Evolutionary conservation across 1,140 invertebrate species (phyloP).

Genomic region (Pissodes strobi): DNA sequence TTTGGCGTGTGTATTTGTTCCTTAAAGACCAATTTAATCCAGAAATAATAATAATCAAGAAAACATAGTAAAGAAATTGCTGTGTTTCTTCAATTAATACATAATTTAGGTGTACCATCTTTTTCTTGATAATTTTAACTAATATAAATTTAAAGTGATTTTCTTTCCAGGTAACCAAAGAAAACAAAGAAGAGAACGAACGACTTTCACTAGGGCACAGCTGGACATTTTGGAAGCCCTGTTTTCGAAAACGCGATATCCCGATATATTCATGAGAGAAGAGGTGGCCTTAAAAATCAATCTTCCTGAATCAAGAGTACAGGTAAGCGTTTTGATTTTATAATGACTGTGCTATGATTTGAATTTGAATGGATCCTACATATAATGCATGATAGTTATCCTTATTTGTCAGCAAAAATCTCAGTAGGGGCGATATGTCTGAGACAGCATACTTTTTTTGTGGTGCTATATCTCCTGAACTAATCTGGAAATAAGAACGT

Average conservation of each 20-base stretch:
- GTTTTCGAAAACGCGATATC: slow-evolving; percentile 97
- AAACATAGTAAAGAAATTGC: too few relatives aligned
- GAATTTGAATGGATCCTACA: not conserved
- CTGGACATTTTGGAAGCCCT: slow-evolving; percentile 93
- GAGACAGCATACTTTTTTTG: too few relatives aligned
- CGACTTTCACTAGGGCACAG: slow-evolving; percentile 96
- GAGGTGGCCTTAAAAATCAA: slow-evolving; percentile 98
- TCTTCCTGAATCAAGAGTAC: slow-evolving; percentile 96
- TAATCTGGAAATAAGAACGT: too few relatives aligned
- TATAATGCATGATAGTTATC: not conserved
- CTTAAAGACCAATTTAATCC: too few relatives aligned
- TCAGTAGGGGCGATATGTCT: too few relatives aligned
- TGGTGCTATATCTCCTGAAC: too few relatives aligned
- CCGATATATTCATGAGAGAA: slow-evolving; percentile 99
- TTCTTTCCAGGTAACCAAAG: slow-evolving; percentile 78
- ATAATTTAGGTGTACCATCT: too few relatives aligned
- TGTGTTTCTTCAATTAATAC: too few relatives aligned
- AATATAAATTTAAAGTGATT: too few relatives aligned
- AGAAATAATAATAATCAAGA: too few relatives aligned
- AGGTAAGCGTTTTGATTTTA: slow-evolving; percentile 75
- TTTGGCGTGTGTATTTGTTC: too few relatives aligned
- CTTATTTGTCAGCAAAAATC: not conserved
- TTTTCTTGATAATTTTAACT: too few relatives aligned
- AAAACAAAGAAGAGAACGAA: slow-evolving; percentile 95
- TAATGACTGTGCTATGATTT: not conserved